Base-by-base conservation (phyloP, 2,888 invertebrate genomes). In the Calliphora vomitoria region DNA sequence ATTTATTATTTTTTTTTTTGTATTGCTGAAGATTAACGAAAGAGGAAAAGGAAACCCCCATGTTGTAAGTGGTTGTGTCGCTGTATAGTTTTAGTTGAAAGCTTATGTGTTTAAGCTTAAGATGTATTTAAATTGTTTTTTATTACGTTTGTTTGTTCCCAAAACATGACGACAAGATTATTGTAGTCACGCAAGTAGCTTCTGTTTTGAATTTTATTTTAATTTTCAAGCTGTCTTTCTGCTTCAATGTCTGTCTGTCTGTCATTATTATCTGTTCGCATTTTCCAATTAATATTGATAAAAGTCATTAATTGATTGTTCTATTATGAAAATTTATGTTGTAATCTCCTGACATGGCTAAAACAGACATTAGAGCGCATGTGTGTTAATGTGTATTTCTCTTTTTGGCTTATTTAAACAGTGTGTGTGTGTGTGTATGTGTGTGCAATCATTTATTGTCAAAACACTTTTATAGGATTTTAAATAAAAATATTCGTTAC, bases 281-380 rank as follows among this genome's bases (percentile, higher is more conserved):
- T 86, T 86, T 80, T 75, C 62, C 75, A 86, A 75, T 86, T 86
- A 86, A 83, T 80, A 83, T 75, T 71, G 75, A 76, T 83, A 80
- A 80, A 47, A 76, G 66, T 72, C 64, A 60, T 80, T 87, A 80
- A 87, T 83, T 83, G 75, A 80, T 87, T 80, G 83, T 74, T 75
- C 58, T 74, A 60, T 71, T 76, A 82, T 55, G 47, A 71, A 58
- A 64, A 83, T 66, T 55, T 55, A 35, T 64, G 20, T 64, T 64
- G 10, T 64, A 83, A 78, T 71, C 78, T 66, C 3, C 25, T 66
- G 41, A 31, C 31, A 53, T 64, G 72, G 72, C 25, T 72, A 20
- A 13, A 72, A 81, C 38, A 62, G 18, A 8, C 41, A 76, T 66
- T 72, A 66, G 44, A 4, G 13, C 11, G 50, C 50, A 38, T 44